These are phyloP conservation scores for Tigriopus californicus DNA, from an alignment of 2,888 invertebrate genomes.

Conservation along the genomic window DNA sequence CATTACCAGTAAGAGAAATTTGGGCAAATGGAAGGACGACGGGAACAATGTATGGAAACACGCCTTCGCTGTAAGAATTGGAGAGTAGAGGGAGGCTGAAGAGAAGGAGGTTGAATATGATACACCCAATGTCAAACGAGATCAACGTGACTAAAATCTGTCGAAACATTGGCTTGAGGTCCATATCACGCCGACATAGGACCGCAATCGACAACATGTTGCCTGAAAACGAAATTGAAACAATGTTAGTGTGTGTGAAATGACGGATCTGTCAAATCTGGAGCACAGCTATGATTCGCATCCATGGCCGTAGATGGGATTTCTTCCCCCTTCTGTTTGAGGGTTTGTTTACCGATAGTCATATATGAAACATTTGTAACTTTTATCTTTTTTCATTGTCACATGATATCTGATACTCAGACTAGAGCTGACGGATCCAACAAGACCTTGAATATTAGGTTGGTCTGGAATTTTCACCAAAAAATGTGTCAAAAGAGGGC, in stretches of 20 bases:
- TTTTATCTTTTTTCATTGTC: too few species aligned
- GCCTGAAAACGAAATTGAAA: background rate
- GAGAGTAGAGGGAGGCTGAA: background rate
- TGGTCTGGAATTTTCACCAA: too few species aligned
- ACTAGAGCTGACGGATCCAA: too few species aligned
- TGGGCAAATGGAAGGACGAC: background rate
- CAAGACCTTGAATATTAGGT: too few species aligned
- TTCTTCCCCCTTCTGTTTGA: too few species aligned
- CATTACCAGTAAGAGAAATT: background rate
- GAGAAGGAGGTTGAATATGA: background rate
- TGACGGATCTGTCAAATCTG: background rate
- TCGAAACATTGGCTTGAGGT: background rate
- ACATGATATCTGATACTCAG: too few species aligned
- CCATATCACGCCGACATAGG: background rate
- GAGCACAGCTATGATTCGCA: too few species aligned
- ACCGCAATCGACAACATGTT: background rate
- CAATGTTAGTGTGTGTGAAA: background rate
- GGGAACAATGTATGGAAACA: constrained; percentile 1
- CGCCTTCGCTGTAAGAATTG: background rate
- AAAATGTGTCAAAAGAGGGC: too few species aligned
- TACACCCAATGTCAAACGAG: background rate
- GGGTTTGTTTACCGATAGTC: too few species aligned
- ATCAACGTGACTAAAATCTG: background rate
- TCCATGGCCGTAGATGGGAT: too few species aligned
- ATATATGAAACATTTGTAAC: too few species aligned